These are phyloP conservation scores for Camptogramma bilineatum DNA, from an alignment of 2,888 invertebrate species.

Conservation along the genomic window DNA sequence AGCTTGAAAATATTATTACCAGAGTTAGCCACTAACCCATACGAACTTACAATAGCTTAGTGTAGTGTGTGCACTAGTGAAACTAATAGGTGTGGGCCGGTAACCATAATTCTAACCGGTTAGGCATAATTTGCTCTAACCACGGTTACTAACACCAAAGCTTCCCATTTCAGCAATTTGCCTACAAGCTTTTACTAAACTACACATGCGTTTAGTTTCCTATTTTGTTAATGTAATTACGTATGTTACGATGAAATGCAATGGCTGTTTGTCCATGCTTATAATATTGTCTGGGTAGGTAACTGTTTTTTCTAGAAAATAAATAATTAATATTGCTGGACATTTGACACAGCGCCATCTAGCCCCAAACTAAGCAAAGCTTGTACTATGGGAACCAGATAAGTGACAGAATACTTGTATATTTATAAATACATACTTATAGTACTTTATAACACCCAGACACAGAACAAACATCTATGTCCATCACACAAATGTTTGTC, in stretches of 20 bases:
- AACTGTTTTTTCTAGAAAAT: too few species aligned
- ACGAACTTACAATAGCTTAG: not conserved
- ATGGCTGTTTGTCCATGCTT: not conserved
- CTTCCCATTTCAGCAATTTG: conserved; percentile 40
- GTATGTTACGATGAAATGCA: not conserved
- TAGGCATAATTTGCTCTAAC: conserved; percentile 24
- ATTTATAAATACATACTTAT: too few species aligned
- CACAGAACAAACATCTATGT: too few species aligned
- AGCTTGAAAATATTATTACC: too few species aligned
- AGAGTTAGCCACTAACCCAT: too few species aligned
- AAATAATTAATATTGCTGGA: too few species aligned
- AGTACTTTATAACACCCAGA: too few species aligned
- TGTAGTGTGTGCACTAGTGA: conserved; percentile 1
- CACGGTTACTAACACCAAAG: conserved; percentile 30
- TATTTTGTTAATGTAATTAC: conserved; percentile 1
- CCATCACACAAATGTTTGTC: too few species aligned
- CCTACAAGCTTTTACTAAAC: conserved; percentile 22
- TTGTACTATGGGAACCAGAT: too few species aligned
- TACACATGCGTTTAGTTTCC: conserved; percentile 7
- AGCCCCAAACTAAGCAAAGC: too few species aligned
- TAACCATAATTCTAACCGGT: conserved; percentile 21
- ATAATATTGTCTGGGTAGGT: not conserved
- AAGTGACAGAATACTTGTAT: too few species aligned
- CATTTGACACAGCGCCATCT: too few species aligned
- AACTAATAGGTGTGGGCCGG: conserved; percentile 8